Evolutionary conservation across 2,113 vertebrate species (phyloP).

Genomic region (Spheniscus mendiculus): DNA sequence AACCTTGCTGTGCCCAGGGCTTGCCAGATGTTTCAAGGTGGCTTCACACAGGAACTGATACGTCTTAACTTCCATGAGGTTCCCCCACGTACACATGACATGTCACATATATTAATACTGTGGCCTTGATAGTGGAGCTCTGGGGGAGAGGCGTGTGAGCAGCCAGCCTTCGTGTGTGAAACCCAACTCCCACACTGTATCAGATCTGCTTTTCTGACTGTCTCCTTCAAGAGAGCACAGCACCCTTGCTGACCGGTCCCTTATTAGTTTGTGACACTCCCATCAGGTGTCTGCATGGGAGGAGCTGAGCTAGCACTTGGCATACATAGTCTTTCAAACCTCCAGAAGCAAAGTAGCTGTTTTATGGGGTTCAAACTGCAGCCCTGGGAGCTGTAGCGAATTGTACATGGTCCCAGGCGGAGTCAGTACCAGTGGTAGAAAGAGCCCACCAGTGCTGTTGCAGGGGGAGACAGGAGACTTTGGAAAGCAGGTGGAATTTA

Average conservation of each 20-base stretch:
- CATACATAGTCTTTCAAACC: not conserved
- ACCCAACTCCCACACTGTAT: not conserved
- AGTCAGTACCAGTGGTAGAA: not conserved
- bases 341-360: not conserved
- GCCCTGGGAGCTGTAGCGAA: not conserved
- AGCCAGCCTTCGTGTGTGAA: not conserved
- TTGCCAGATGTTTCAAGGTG: not conserved
- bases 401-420: not conserved
- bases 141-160: not conserved
- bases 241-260: not conserved
- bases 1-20: not conserved
- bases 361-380: constrained; percentile 15
- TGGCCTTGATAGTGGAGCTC: not conserved
- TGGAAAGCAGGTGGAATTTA: not conserved
- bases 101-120: not conserved
- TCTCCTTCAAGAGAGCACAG: not conserved
- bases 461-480: not conserved
- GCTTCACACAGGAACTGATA: not conserved
- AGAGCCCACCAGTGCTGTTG: not conserved
- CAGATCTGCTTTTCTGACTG: not conserved
- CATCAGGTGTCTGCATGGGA: not conserved
- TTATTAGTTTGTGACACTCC: not conserved
- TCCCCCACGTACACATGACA: not conserved
- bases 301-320: not conserved
- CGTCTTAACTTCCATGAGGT: not conserved